phyloP scores from a whole-genome alignment of 2,888 invertebrate species.

The Clivina fossor region DNA sequence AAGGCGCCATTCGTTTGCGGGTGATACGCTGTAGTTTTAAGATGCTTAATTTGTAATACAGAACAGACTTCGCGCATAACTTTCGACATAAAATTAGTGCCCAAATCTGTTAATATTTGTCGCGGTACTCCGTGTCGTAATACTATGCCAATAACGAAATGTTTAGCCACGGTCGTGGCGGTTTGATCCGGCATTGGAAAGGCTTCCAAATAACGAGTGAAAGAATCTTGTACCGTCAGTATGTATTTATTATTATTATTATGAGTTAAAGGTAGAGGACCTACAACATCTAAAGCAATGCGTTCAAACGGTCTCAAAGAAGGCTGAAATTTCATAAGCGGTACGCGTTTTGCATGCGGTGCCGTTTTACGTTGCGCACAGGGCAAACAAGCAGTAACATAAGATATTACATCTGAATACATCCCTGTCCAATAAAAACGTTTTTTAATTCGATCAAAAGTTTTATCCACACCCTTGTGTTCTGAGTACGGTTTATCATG shows the following conservation, averaged over 20 bases:
- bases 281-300: constrained; percentile 39
- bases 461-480: constrained; percentile 38
- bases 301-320: constrained; percentile 34
- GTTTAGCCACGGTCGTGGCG: constrained; percentile 35
- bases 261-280: constrained; percentile 36
- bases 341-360: constrained; percentile 21
- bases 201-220: constrained; percentile 38
- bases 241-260: constrained; percentile 39
- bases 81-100: constrained; percentile 33
- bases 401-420: constrained; percentile 36
- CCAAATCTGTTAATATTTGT: constrained; percentile 38
- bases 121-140: constrained; percentile 36
- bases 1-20: constrained; percentile 35
- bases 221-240: constrained; percentile 39
- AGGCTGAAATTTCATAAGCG: constrained; percentile 26
- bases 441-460: constrained; percentile 32
- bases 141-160: constrained; percentile 35
- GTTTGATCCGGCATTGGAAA: constrained; percentile 34
- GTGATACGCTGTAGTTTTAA: constrained; percentile 31
- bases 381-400: constrained; percentile 31
- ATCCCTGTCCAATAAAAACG: constrained; percentile 39
- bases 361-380: constrained; percentile 38
- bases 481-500: constrained; percentile 37
- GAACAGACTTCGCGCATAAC: constrained; percentile 25
- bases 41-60: constrained; percentile 20